Evolutionary conservation across 2,113 vertebrate species (phyloP), one percentile per base, ranked within the genome.

Genomic region (Thryonomys swinderianus): DNA sequence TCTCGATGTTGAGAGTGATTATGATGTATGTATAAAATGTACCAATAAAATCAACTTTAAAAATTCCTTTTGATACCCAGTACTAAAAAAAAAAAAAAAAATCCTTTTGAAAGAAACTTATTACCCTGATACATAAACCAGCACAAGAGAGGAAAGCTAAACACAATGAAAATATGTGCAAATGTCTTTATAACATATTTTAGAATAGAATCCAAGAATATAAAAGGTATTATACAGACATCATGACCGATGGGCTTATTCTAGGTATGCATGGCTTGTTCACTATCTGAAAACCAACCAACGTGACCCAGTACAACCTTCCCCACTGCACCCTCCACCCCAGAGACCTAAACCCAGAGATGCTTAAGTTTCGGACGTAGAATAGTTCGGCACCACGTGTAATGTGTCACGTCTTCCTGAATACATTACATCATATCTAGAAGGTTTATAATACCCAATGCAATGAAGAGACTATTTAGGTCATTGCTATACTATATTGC

Each of bases 51-150:
- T 51, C 48, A 51, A 51, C 10, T 51, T 51, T 51, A 51, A 51
- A 51, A 51, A 51, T 51, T 51, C 48, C 48, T 7, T 51, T 51
- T 51, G 48, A 51, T 5, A 51, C 48, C 48, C 48, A 7, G 48
- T 51, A 5, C 10, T 10, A 51, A 51, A 51, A 51, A 51, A 51
- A 51, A 51, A 51, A 51, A 51, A 51, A 37, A 7, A 10, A 2
- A 27, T 55, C 7, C 57, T 79, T 79, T 57, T 27, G 76, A 1
- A 25, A 88, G 48, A 40, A 11, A 34, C 9, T 80, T 79, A 32
- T 96, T 91, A 55, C 21, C 21, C 20, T 42, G 21, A 62, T 55
- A 48, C 23, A 85, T 53, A 95, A 81, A 66, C 12, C 34, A 73
- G 74, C 32, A 69, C 23, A 74, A 53, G n/a, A 78, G 73, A 42